A percentile compares a stretch with the other conserved stretches of the same genome.
Conservation (phyloP, 2,888 invertebrate genomes). For the Diaprepes abbreviatus region DNA sequence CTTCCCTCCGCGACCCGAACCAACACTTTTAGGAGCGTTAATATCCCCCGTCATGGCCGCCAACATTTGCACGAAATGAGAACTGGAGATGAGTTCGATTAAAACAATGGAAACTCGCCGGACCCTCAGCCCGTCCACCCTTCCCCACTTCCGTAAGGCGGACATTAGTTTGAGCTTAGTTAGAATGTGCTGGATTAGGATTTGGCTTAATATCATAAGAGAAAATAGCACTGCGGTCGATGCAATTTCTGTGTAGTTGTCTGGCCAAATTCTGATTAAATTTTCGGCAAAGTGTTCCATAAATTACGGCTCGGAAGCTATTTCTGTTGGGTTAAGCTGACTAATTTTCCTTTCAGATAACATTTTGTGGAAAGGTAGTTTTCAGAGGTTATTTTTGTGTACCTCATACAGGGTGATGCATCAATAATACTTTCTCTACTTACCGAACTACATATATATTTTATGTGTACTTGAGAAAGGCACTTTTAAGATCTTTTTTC, state of each 20-base stretch:
- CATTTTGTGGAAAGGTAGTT: slow-evolving; percentile 18
- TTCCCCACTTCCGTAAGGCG: slow-evolving; percentile 53
- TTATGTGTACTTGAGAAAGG: no score
- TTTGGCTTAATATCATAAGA: slow-evolving; percentile 58
- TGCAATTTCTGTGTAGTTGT: slow-evolving; percentile 48
- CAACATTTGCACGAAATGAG: slow-evolving; percentile 68
- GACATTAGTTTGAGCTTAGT: slow-evolving; percentile 61
- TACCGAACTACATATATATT: no score
- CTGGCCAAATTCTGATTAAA: slow-evolving; percentile 45
- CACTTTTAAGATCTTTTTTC: no score
- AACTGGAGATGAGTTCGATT: slow-evolving; percentile 68
- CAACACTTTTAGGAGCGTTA: slow-evolving; percentile 67
- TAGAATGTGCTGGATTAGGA: slow-evolving; percentile 58
- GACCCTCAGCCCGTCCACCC: slow-evolving; percentile 46
- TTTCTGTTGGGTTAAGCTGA: slow-evolving; percentile 40
- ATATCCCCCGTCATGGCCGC: slow-evolving; percentile 66
- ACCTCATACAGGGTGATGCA: no score
- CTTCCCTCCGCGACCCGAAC: slow-evolving; percentile 55
- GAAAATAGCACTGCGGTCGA: slow-evolving; percentile 53
- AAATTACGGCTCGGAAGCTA: slow-evolving; percentile 37
- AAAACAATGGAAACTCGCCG: slow-evolving; percentile 65
- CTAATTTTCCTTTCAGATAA: slow-evolving; percentile 42
- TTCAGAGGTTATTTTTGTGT: slow-evolving; percentile 20
- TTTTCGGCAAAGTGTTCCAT: slow-evolving; percentile 45
- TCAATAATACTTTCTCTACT: no score